These are phyloP conservation scores for Mandrillus leucophaeus DNA, from an alignment of 2,113 vertebrate genomes.

Conservation along the genomic window DNA sequence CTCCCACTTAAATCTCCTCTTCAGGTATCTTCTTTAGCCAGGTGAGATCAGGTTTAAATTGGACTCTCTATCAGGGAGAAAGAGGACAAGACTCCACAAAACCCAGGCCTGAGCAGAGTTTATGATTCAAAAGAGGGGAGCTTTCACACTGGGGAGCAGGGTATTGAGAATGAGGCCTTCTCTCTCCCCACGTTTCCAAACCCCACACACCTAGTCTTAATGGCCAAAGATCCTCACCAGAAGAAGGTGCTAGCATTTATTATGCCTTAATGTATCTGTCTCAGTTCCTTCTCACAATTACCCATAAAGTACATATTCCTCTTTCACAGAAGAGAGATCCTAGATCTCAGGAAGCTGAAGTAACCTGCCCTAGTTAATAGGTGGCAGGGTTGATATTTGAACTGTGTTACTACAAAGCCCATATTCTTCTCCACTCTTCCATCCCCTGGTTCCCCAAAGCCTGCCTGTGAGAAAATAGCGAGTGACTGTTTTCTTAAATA, in stretches of 20 bases:
- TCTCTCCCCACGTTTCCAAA: neutral
- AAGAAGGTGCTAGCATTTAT: neutral
- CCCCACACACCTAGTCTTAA: neutral
- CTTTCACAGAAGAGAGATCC: neutral
- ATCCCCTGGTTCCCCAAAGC: neutral
- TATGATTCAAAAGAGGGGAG: neutral
- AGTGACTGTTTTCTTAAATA: neutral
- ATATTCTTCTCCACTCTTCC: neutral
- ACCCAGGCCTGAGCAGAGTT: neutral
- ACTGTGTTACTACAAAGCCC: neutral
- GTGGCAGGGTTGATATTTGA: neutral
- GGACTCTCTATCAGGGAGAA: neutral
- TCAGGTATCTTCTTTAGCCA: neutral
- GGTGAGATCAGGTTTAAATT: neutral
- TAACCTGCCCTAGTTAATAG: neutral
- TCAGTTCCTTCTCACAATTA: neutral
- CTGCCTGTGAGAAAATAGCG: neutral
- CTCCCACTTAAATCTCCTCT: neutral
- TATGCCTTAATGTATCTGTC: too few species aligned
- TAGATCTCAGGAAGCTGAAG: neutral
- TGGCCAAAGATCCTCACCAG: too few species aligned
- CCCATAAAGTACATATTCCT: neutral
- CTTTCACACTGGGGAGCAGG: accelerated
- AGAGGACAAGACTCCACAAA: neutral
- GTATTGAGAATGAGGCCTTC: neutral